These are phyloP conservation scores for Criorhina ranunculi DNA, from an alignment of 2,888 invertebrate species.

Conservation along the genomic window DNA sequence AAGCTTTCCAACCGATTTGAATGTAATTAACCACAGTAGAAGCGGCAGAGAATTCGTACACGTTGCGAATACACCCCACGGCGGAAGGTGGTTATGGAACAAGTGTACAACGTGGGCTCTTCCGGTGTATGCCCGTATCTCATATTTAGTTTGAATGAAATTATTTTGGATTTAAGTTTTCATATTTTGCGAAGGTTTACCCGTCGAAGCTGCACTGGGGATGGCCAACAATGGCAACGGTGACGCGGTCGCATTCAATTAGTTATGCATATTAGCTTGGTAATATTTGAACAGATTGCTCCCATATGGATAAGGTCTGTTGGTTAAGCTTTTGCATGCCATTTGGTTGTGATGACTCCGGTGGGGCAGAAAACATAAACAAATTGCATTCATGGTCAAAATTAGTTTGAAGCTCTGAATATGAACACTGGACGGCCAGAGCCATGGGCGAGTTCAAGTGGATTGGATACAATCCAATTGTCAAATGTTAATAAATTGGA, in stretches of 20 bases:
- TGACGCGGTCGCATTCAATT: conserved; percentile 51
- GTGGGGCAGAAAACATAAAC: conserved; percentile 31
- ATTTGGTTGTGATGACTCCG: conserved; percentile 38
- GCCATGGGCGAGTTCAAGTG: not conserved
- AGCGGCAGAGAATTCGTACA: not conserved
- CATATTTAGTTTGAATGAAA: conserved; percentile 36
- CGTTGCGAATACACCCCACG: not conserved
- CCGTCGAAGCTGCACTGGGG: not conserved
- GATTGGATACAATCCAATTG: conserved; percentile 16
- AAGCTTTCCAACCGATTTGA: conserved; percentile 53
- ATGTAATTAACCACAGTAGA: conserved; percentile 45
- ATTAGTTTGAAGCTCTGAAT: conserved; percentile 27
- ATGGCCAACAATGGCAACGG: not conserved
- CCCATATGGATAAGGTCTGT: not conserved
- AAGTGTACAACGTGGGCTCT: conserved; percentile 3
- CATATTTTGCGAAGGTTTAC: not conserved
- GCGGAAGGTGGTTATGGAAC: conserved; percentile 7
- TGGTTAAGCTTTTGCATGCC: not conserved
- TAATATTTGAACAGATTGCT: conserved; percentile 59
- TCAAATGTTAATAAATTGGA: conserved; percentile 28
- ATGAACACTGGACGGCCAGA: not conserved
- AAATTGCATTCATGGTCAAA: conserved; percentile 46
- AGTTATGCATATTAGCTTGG: conserved; percentile 48
- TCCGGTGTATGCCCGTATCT: not conserved
- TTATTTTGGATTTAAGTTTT: conserved; percentile 38